Base-by-base conservation (phyloP, 1,140 invertebrate species). In the Pseudomyrmex pallidus region DNA sequence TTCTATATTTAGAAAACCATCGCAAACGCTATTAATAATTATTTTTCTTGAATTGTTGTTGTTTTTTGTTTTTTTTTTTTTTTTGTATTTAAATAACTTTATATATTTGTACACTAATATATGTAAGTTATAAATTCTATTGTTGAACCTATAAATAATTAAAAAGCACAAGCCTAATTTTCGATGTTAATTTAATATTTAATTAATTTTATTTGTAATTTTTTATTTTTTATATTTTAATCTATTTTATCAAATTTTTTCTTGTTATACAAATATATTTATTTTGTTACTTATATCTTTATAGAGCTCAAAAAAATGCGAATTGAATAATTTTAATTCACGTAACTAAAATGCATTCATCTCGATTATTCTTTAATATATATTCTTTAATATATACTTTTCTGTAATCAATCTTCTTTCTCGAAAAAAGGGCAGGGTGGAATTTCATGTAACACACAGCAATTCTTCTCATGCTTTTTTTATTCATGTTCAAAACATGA, bases 401-500 rank as follows among this genome's bases (percentile, higher is more conserved):
- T 15, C 0, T 66, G 15, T 7, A 35, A 35, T 35, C 35, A 35
- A 35, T 35, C 52, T 66, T 8, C 22, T 67, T 48, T 1, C 44
- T 10, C 46, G 46, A 74, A 57, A 59, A 1, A 1, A 57, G 17
- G 2, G 1, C 2, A 17, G 15, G 10, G 9, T 9, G 4, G 10
- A 10, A 0, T 76, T 74, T 52, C 10, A 48, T 17, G 13, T 59
- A 73, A 59, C 59, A 20, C 3, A 56, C 12, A 73, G n/a, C 12
- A 73, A 57, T 61, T 46, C 1, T n/a, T 25, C n/a, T 59, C 59
- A 10, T n/a, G 22, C 46, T 12, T 73, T 73, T 20, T 46, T 59
- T 3, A 59, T 68, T 22, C 20, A 70, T 70, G 46, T 70, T 54
- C 62, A 13, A 54, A 76, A 77, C 8, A 68, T 73, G 50, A 82